Base-by-base conservation (phyloP, 2,113 vertebrate genomes). In the Chaetura pelagica region DNA sequence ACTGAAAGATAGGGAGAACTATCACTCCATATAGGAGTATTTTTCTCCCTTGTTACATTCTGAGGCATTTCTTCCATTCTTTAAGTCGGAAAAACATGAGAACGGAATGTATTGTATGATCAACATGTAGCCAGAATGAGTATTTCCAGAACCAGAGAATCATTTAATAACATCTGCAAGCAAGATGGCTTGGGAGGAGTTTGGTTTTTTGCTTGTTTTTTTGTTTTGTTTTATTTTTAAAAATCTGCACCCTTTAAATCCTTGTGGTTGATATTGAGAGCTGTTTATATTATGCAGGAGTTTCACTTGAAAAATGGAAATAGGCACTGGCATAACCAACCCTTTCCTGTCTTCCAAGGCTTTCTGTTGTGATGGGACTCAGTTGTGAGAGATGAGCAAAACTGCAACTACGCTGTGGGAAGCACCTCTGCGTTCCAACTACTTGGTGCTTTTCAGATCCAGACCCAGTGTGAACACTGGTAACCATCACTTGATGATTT, bases 11-110 rank as follows among this genome's bases (percentile, higher is more conserved):
- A 94, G 59, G 54, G 46, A 95, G 32, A 76, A 58, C 38, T 64
- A 71, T 58, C 73, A 59, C 42, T 68, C 78, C 76, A 83, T 74
- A 86, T 38, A 95, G 72, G 83, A 91, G 64, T 74, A 30, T 86
- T 90, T 95, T 89, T 74, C 55, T 87, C 21, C 48, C 55, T 90
- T 74, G 34, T 83, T 91, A 52, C 48, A 52, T 84, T 93, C 79
- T 91, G 90, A 95, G 61, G 72, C 63, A 89, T 95, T 93, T 88
- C 67, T 94, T 95, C 90, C 79, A 93, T 90, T 94, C 82, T 83
- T 96, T 74, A 34, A 77, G 83, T 81, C 1, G 0, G 90, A 92
- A 96, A 95, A 80, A 59, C 82, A 92, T 57, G 90, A 96, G 90
- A 94, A 96, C 40, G 0, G 85, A 96, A 95, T 89, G 93, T 94